These are phyloP conservation scores for Callionymus lyra DNA, from an alignment of 2,113 vertebrate species.

Conservation along the genomic window DNA sequence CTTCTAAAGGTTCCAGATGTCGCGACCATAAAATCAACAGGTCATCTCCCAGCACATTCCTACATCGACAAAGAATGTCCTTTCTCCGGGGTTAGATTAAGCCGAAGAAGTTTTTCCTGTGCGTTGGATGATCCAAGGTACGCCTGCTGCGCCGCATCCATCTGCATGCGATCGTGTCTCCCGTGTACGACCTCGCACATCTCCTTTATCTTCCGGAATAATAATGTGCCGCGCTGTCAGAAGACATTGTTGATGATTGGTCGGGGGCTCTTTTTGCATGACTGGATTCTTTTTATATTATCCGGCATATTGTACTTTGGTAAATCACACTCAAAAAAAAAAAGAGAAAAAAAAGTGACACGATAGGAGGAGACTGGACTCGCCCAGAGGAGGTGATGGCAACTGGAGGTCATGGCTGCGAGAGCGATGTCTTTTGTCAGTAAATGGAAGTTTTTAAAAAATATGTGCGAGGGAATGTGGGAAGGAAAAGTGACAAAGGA, in stretches of 20 bases:
- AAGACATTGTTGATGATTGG: slow-evolving; percentile 46
- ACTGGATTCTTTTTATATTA: slow-evolving; percentile 34
- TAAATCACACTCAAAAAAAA: slow-evolving; percentile 37
- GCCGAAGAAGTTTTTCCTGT: neutral
- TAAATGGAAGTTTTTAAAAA: slow-evolving; percentile 49
- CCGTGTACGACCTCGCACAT: slow-evolving; percentile 26
- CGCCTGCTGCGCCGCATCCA: slow-evolving; percentile 28
- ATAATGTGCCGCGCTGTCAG: slow-evolving; percentile 51
- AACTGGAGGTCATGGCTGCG: slow-evolving; percentile 26
- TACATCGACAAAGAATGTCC: neutral
- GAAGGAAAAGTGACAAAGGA: slow-evolving; percentile 26
- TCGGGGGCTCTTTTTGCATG: slow-evolving; percentile 34
- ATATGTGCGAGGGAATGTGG: slow-evolving; percentile 35
- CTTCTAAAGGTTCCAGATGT: too few species aligned
- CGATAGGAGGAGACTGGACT: slow-evolving; percentile 23
- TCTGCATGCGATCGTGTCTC: slow-evolving; percentile 37
- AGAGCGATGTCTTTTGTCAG: slow-evolving; percentile 54
- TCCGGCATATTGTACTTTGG: slow-evolving; percentile 34
- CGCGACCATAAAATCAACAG: too few species aligned
- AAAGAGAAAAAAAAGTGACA: too few species aligned
- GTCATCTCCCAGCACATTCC: too few species aligned
- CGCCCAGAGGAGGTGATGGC: slow-evolving; percentile 9
- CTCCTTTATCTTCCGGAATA: slow-evolving; percentile 43
- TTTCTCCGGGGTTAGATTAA: slow-evolving; percentile 33
- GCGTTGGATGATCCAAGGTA: slow-evolving; percentile 37